Base-by-base conservation (phyloP, 2,113 vertebrate genomes). In the Pelvicachromis taeniatus region DNA sequence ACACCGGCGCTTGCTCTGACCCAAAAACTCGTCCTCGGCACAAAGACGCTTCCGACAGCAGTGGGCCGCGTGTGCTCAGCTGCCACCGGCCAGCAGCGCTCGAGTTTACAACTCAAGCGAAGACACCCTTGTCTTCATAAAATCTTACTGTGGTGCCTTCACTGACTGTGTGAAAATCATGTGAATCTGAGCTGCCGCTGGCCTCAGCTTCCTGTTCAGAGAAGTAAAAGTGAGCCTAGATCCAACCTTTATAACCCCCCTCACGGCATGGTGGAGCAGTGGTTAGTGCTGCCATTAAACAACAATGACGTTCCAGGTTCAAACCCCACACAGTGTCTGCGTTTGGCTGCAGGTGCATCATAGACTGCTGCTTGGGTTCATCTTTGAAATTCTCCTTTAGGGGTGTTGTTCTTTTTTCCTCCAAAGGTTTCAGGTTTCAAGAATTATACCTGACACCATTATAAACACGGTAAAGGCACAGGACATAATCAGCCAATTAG, bases 11-110 rank as follows among this genome's bases (percentile, higher is more conserved):
- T 79, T 54, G 84, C 77, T 14, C 77, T 91, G 91, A 93, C 90
- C 91, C 88, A 94, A 61, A 94, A 91, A 91, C 79, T 73, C 3
- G 81, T 87, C 91, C 89, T 88, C 82, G 1, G 55, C 26, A 84
- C 90, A 89, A 87, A 90, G 83, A 86, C 70, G 73, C 82, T 79
- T 86, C 81, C 59, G 23, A 42, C 55, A 52, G 58, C 81, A 73
- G 78, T 58, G 87, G 88, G 81, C 38, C 7, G 33, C 73, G 70
- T 19, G 1, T 1, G 21, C 70, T 84, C 81, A 59, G 63, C 8
- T 14, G 26, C 16, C 26, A 45, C 23, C 38, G 13, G 29, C 23
- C 13, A 35, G 52, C 29, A 9, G 38, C 12, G 2, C 40, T 73
- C 2, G 1, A 29, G 52, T 91, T 84, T 78, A 80, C 91, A 8